phyloP scores from a whole-genome alignment of 2,888 invertebrate genomes.

The Cheilosia soror region DNA sequence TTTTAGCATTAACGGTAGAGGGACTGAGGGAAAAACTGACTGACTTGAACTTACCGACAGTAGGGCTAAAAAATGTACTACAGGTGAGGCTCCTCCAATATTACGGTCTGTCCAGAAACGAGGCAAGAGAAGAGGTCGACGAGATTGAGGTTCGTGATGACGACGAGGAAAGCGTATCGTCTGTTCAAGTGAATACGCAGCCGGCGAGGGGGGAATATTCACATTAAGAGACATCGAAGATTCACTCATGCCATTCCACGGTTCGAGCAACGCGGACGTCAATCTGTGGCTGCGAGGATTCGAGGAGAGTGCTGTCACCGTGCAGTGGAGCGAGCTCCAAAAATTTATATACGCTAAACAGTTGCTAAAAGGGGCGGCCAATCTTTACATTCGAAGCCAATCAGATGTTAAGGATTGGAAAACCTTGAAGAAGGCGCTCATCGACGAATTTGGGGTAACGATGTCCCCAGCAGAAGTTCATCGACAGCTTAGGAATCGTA shows the following conservation, averaged over 20 bases:
- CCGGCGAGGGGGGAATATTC: slow-evolving; percentile 6
- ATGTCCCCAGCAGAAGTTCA: slow-evolving; percentile 49
- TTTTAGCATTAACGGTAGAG: slow-evolving; percentile 10
- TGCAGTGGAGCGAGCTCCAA: slow-evolving; percentile 26
- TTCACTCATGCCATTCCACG: slow-evolving; percentile 11
- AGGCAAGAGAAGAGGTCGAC: neutral
- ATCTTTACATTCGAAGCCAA: slow-evolving; percentile 41
- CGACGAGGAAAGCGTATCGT: neutral
- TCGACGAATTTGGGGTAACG: slow-evolving; percentile 49
- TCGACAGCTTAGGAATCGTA: slow-evolving; percentile 31
- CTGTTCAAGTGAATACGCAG: neutral
- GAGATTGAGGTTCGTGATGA: neutral
- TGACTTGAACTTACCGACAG: neutral
- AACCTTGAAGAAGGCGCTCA: slow-evolving; percentile 37
- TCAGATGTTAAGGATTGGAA: slow-evolving; percentile 44
- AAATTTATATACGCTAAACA: slow-evolving; percentile 39
- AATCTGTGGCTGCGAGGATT: slow-evolving; percentile 37
- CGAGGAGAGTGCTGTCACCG: slow-evolving; percentile 29
- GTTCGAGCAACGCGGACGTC: slow-evolving; percentile 8
- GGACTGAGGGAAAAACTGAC: too few species aligned
- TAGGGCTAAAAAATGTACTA: slow-evolving; percentile 14
- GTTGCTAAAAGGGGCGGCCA: slow-evolving; percentile 51
- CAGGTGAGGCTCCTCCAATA: neutral
- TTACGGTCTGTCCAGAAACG: neutral
- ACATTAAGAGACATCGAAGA: slow-evolving; percentile 40